Base-by-base conservation (phyloP, 2,113 vertebrate genomes). In the Seriola rivoliana region DNA sequence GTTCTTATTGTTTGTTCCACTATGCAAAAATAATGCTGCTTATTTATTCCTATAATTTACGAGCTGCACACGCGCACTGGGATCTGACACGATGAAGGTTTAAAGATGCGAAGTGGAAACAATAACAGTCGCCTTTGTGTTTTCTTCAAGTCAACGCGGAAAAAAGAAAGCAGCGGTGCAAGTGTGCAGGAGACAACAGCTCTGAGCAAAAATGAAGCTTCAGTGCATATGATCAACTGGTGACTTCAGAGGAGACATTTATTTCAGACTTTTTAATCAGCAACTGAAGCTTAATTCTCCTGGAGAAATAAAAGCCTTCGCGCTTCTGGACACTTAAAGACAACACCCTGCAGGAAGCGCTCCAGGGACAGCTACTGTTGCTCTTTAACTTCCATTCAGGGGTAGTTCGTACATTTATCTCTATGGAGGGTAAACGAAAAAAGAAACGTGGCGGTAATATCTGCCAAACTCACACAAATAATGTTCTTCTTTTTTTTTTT, bases 321-420 rank as follows among this genome's bases (percentile, higher is more conserved):
- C 70, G 86, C 78, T 85, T 70, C 11, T 69, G 6, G 48, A 78
- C 83, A 78, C 75, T 82, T 4, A 32, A 81, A 78, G 85, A 29
- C 80, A 58, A 75, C 85, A 82, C 89, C 90, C 85, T 12, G 79
- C 46, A 72, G 80, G 81, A 86, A 82, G 76, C 64, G 23, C 38
- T 34, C 69, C 5, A n/a, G 62, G 3, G 40, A 7, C 69, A 21
- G 68, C 78, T 54, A 14, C 75, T 69, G 75, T 48, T 62, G 69
- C 72, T 44, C 23, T 29, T 21, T 25, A 4, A 13, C 66, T 38
- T 11, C 1, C 19, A 12, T 8, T 13, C 19, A 4, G 6, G 9
- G 2, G 1, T 6, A 54, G 2, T 54, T 17, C 2, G 19, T 5
- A 5, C 13, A 38, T 29, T 34, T 3, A 23, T n/a, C 7, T 2